phyloP scores from a whole-genome alignment of 2,888 invertebrate genomes.

The Athetis lepigone region DNA sequence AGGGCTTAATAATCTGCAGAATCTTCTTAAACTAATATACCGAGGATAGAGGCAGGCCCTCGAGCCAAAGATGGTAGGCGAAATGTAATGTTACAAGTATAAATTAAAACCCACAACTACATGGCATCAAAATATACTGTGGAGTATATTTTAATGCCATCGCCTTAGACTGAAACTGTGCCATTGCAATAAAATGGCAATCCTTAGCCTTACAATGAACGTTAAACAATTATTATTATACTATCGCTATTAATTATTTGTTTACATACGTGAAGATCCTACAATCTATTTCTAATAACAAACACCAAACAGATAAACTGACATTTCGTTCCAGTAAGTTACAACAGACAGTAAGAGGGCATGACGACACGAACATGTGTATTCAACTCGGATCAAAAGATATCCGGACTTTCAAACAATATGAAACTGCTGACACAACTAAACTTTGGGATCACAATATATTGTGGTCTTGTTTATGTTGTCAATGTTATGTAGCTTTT shows the following conservation, averaged over 20 bases:
- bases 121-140: too few species aligned
- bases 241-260: background rate
- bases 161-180: too few species aligned
- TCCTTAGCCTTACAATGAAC: too few species aligned
- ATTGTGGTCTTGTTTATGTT: background rate
- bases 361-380: slow-evolving; percentile 24
- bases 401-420: slow-evolving; percentile 45
- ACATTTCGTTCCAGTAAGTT: slow-evolving; percentile 3
- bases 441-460: slow-evolving; percentile 45
- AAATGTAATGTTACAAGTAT: too few species aligned
- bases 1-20: too few species aligned
- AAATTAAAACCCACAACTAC: too few species aligned
- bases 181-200: too few species aligned
- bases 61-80: too few species aligned
- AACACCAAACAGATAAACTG: background rate
- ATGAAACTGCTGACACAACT: slow-evolving; percentile 37
- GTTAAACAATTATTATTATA: background rate
- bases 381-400: slow-evolving; percentile 58
- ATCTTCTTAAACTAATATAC: too few species aligned
- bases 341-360: background rate
- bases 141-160: too few species aligned
- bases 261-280: background rate
- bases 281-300: background rate
- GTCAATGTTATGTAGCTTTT: slow-evolving; percentile 4
- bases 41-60: too few species aligned